Evolutionary conservation across 2,797 vertebrate species (phyloP), one percentile per base, ranked within the genome.

Genomic region (Sebastes diaconus): DNA sequence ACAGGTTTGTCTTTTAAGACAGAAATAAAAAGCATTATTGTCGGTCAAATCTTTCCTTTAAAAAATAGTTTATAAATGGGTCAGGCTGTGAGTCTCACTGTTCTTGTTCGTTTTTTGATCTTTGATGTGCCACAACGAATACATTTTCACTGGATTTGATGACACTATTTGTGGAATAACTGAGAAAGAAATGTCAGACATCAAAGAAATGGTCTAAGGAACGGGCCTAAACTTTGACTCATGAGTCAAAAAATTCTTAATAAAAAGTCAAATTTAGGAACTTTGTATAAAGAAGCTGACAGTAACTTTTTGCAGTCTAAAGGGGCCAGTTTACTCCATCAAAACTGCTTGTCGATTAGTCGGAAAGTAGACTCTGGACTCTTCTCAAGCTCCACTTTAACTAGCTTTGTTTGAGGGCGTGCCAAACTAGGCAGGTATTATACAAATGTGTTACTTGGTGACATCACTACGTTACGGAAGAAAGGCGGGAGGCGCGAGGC

Each of bases 21-120:
- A 24, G 27, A 63, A 65, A 68, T 73, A 34, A 64, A 81, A 74
- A 55, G 27, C 20, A 39, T 57, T 65, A 14, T 34, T 83, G 36
- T 27, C 32, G n/a, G 32, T 74, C 36, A 79, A 32, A 60, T 64
- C 6, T 54, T 50, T 65, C 14, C 8, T 82, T 65, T 36, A 32
- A 42, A 72, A 59, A 2, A 29, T 14, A 63, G 18, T 61, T 30
- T 22, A 60, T 54, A 77, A 54, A 59, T 75, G n/a, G 7, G 12
- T 57, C 9, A 18, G 50, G 13, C 55, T 79, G 13, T 6, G 34
- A 54, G 52, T 58, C 13, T 57, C 58, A n/a, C 22, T 50, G 52
- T 34, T 68, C 61, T 78, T 52, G 32, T 72, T 71, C 4, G 18
- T 16, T 55, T 9, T 68, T 13, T 13, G 25, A 46, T 32, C 22